phyloP scores from a whole-genome alignment of 2,113 vertebrate genomes.

The Brachypteracias leptosomus region DNA sequence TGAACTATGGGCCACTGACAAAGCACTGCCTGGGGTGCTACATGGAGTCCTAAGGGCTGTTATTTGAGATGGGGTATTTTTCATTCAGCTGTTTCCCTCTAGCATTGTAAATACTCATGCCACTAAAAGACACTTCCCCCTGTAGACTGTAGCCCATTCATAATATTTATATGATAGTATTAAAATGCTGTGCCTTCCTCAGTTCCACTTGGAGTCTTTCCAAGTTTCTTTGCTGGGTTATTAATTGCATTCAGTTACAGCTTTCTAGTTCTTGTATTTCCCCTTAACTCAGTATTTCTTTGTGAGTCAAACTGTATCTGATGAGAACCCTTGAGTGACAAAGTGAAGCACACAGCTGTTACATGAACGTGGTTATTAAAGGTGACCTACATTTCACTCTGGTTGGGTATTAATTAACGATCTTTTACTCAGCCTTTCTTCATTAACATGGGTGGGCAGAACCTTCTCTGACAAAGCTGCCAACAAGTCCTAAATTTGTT shows the following conservation, averaged over 20 bases:
- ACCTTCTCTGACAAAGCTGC: not conserved
- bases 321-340: not conserved
- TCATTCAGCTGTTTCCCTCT: not conserved
- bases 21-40: not conserved
- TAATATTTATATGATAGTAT: not conserved
- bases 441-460: not conserved
- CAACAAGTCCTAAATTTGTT: not conserved
- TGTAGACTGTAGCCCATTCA: not conserved
- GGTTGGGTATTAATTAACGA: slow-evolving; percentile 16
- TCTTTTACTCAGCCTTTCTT: not conserved
- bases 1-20: not conserved
- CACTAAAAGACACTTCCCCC: not conserved
- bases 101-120: not conserved
- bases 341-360: not conserved
- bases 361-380: not conserved
- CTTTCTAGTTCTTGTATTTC: not conserved
- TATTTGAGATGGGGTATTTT: not conserved
- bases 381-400: slow-evolving; percentile 21
- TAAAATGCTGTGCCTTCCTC: not conserved
- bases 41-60: not conserved
- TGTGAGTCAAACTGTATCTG: not conserved
- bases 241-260: not conserved
- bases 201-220: not conserved
- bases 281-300: not conserved
- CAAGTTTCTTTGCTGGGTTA: not conserved